phyloP scores from a whole-genome alignment of 2,888 invertebrate species.

The Epinotia demarniana region DNA sequence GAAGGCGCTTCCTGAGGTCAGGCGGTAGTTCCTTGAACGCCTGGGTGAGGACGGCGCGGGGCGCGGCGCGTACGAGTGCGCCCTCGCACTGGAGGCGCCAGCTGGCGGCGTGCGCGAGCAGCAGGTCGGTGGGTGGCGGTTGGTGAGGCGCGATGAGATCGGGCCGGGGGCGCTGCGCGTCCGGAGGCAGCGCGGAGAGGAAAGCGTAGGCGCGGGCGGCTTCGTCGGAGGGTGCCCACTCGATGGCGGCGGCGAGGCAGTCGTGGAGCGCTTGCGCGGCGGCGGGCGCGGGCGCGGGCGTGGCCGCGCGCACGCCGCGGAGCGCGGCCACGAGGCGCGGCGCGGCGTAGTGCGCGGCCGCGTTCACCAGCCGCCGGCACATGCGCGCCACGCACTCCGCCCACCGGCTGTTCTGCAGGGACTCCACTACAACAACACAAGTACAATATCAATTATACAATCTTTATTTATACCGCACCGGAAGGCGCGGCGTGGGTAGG shows the following conservation, averaged over 20 bases:
- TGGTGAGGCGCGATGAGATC: constrained; percentile 58
- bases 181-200: constrained; percentile 59
- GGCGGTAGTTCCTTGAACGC: constrained; percentile 69
- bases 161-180: constrained; percentile 58
- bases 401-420: constrained; percentile 93
- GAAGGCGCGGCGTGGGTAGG: no score
- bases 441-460: background rate
- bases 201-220: constrained; percentile 91
- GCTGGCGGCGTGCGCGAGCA: constrained; percentile 56
- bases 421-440: constrained; percentile 73
- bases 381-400: constrained; percentile 91
- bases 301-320: constrained; percentile 84
- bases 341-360: constrained; percentile 91
- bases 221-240: constrained; percentile 91
- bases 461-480: no score
- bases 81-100: constrained; percentile 71
- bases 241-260: constrained; percentile 91
- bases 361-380: constrained; percentile 91
- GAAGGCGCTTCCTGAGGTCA: constrained; percentile 68
- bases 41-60: constrained; percentile 65
- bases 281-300: constrained; percentile 52
- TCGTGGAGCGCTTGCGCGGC: constrained; percentile 86
- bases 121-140: constrained; percentile 53
- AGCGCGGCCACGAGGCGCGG: constrained; percentile 91
- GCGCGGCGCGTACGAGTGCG: constrained; percentile 66